These are phyloP conservation scores for Rutilus rutilus DNA, from an alignment of 2,113 vertebrate genomes.

Conservation along the genomic window DNA sequence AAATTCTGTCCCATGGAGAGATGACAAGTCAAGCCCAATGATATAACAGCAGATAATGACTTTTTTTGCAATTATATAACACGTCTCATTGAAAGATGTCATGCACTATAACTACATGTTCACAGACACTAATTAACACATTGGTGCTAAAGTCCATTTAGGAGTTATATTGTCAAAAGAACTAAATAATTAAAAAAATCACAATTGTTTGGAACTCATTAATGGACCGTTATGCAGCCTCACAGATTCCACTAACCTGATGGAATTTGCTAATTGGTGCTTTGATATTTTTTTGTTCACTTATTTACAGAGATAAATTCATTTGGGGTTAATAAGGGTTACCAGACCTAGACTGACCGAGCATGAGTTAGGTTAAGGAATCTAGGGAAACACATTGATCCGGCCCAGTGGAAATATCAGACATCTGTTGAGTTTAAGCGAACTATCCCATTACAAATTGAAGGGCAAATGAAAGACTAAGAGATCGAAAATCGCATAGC, in stretches of 20 bases:
- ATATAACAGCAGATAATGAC: constrained; percentile 35
- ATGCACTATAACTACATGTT: not conserved
- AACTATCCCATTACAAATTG: constrained; percentile 27
- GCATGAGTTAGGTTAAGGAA: constrained; percentile 40
- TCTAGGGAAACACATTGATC: constrained; percentile 49
- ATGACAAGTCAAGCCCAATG: constrained; percentile 25
- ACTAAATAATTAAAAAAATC: not conserved
- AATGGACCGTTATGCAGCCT: not conserved
- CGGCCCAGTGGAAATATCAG: constrained; percentile 32
- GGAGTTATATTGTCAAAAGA: not conserved
- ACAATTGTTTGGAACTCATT: constrained; percentile 7
- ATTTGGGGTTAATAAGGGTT: constrained; percentile 17
- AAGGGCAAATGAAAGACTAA: constrained; percentile 49
- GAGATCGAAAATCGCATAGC: constrained; percentile 29
- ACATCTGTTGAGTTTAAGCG: constrained; percentile 39
- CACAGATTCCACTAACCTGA: constrained; percentile 10
- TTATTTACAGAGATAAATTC: constrained; percentile 24
- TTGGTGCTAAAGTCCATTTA: not conserved
- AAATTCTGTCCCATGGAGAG: constrained; percentile 2
- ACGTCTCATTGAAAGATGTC: constrained; percentile 11
- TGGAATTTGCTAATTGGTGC: constrained; percentile 34
- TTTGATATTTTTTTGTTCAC: not conserved
- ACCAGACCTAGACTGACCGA: not conserved
- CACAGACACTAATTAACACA: constrained; percentile 1
- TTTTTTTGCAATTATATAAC: constrained; percentile 15